phyloP scores from a whole-genome alignment of 2,888 invertebrate species.

The Cheilosia soror region DNA sequence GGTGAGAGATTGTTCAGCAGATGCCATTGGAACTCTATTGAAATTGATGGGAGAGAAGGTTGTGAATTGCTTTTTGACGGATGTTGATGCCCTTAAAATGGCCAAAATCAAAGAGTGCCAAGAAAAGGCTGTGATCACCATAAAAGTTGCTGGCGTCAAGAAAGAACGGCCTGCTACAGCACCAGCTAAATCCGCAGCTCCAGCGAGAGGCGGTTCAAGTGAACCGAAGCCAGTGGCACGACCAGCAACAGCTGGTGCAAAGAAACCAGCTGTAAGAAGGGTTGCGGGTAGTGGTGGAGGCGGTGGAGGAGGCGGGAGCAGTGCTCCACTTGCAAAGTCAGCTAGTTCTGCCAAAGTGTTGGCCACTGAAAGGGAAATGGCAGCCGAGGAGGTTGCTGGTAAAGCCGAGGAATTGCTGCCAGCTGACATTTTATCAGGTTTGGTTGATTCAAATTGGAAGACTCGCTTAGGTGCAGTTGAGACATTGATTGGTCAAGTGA shows the following conservation, averaged over 20 bases:
- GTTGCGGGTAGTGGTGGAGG: slow-evolving; percentile 66
- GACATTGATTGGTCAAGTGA: slow-evolving; percentile 87
- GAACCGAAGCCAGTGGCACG: slow-evolving; percentile 81
- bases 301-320: slow-evolving; percentile 61
- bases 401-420: slow-evolving; percentile 88
- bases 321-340: slow-evolving; percentile 79
- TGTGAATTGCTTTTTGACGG: slow-evolving; percentile 92
- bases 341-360: slow-evolving; percentile 81
- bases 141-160: slow-evolving; percentile 87
- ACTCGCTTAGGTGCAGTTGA: slow-evolving; percentile 91
- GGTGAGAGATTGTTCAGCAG: slow-evolving; percentile 96
- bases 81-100: slow-evolving; percentile 95
- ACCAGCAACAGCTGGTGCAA: slow-evolving; percentile 80
- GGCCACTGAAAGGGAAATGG: slow-evolving; percentile 87
- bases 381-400: slow-evolving; percentile 91
- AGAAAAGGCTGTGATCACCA: slow-evolving; percentile 95
- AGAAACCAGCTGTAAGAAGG: slow-evolving; percentile 78
- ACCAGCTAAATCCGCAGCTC: slow-evolving; percentile 80
- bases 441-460: slow-evolving; percentile 94
- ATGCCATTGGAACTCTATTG: slow-evolving; percentile 96
- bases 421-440: slow-evolving; percentile 87
- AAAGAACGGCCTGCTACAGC: slow-evolving; percentile 84
- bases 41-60: slow-evolving; percentile 97
- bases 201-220: slow-evolving; percentile 79
- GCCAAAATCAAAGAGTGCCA: slow-evolving; percentile 96